phyloP scores from a whole-genome alignment of 2,888 invertebrate genomes.

The Sisyra terminalis region DNA sequence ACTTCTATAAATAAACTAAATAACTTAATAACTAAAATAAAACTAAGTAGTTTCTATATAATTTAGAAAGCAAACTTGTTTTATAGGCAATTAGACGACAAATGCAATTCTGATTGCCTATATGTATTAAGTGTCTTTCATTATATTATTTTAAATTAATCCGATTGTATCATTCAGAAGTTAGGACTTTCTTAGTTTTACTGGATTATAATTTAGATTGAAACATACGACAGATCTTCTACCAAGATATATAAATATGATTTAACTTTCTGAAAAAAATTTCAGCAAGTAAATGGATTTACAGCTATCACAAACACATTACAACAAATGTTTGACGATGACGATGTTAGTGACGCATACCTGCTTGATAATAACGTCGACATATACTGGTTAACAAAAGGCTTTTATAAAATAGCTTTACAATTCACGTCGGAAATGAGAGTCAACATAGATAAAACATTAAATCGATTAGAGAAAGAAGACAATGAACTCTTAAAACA shows the following conservation, averaged over 20 bases:
- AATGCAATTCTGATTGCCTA: too few relatives aligned
- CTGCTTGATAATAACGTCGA: conserved; percentile 62
- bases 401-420: conserved; percentile 51
- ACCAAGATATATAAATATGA: not conserved
- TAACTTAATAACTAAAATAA: too few relatives aligned
- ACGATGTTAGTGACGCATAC: too few relatives aligned
- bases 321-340: conserved; percentile 48
- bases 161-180: not conserved
- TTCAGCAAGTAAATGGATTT: conserved; percentile 36
- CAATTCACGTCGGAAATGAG: conserved; percentile 46
- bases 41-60: too few relatives aligned
- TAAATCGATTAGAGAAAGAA: conserved; percentile 55
- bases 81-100: too few relatives aligned
- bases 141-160: too few relatives aligned
- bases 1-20: too few relatives aligned
- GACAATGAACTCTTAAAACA: conserved; percentile 55
- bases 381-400: conserved; percentile 68
- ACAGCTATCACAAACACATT: conserved; percentile 51
- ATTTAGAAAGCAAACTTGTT: too few relatives aligned
- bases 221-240: not conserved
- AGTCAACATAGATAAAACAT: conserved; percentile 49
- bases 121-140: too few relatives aligned
- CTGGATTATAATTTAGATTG: too few relatives aligned
- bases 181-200: not conserved
- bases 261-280: too few relatives aligned